phyloP scores from a whole-genome alignment of 2,888 invertebrate species.

The Thymelicus lineola region DNA sequence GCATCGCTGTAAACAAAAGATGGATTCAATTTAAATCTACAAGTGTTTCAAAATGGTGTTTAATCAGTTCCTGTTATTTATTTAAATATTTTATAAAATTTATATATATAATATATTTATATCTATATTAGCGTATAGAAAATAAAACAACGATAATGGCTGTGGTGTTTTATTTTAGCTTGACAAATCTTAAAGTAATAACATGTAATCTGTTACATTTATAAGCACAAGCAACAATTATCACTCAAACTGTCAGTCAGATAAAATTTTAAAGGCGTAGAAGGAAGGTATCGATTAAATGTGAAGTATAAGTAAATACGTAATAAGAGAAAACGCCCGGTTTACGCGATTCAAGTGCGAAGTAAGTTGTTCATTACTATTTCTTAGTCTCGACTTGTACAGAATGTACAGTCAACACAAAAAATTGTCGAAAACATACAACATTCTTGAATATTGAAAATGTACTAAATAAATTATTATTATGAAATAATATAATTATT shows the following conservation, averaged over 20 bases:
- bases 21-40: no score
- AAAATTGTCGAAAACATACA: no score
- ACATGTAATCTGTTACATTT: constrained; percentile 78
- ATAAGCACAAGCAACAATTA: constrained; percentile 83
- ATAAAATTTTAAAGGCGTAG: constrained; percentile 71
- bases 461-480: no score
- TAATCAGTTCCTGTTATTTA: no score
- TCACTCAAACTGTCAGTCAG: constrained; percentile 81
- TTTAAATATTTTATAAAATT: no score
- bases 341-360: constrained; percentile 18
- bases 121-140: not conserved
- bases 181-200: constrained; percentile 72
- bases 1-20: no score
- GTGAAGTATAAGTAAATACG: constrained; percentile 49
- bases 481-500: no score
- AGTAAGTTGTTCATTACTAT: not conserved
- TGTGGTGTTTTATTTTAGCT: constrained; percentile 77
- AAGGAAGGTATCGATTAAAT: constrained; percentile 71
- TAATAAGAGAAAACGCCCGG: constrained; percentile 45
- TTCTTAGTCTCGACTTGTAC: not conserved
- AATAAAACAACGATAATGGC: constrained; percentile 60
- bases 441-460: no score
- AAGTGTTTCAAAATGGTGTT: no score
- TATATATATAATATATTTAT: not conserved
- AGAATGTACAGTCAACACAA: not conserved